A percentile compares a stretch with the other conserved stretches of the same genome.
Evolutionary conservation across 1,140 invertebrate species (phyloP).

Genomic region (Thaumetopoea pityocampa): DNA sequence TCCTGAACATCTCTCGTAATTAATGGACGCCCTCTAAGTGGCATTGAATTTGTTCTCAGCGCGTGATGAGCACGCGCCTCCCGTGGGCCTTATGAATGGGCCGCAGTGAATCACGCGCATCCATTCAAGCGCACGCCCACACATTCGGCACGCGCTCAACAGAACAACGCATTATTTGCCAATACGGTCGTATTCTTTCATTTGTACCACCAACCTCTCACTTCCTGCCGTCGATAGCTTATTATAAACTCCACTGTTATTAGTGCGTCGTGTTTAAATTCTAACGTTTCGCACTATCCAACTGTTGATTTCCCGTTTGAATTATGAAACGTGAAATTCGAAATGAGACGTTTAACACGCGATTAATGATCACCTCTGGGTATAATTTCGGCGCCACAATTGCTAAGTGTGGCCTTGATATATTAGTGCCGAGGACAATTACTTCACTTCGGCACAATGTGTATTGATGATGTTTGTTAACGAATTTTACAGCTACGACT

Average conservation of each 20-base stretch:
- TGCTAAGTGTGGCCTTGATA: slow-evolving; percentile 19
- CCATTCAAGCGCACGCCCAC: slow-evolving; percentile 61
- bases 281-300: slow-evolving; percentile 15
- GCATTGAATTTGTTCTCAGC: slow-evolving; percentile 23
- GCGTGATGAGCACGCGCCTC: slow-evolving; percentile 37
- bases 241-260: slow-evolving; percentile 33
- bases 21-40: slow-evolving; percentile 15
- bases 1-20: too few relatives aligned
- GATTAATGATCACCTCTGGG: slow-evolving; percentile 21
- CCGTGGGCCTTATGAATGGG: slow-evolving; percentile 54
- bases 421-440: slow-evolving; percentile 19
- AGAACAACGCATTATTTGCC: slow-evolving; percentile 57
- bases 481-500: background rate
- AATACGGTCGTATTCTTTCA: slow-evolving; percentile 55
- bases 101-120: slow-evolving; percentile 54
- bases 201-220: slow-evolving; percentile 54
- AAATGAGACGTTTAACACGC: slow-evolving; percentile 39
- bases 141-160: slow-evolving; percentile 50
- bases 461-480: background rate
- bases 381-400: slow-evolving; percentile 14
- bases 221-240: slow-evolving; percentile 51
- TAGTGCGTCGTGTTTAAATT: slow-evolving; percentile 23
- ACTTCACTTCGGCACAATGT: slow-evolving; percentile 13
- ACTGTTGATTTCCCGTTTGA: slow-evolving; percentile 27
- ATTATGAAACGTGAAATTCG: slow-evolving; percentile 47